Evolutionary conservation across 2,113 vertebrate species (phyloP).

Genomic region (Gambusia holbrooki): DNA sequence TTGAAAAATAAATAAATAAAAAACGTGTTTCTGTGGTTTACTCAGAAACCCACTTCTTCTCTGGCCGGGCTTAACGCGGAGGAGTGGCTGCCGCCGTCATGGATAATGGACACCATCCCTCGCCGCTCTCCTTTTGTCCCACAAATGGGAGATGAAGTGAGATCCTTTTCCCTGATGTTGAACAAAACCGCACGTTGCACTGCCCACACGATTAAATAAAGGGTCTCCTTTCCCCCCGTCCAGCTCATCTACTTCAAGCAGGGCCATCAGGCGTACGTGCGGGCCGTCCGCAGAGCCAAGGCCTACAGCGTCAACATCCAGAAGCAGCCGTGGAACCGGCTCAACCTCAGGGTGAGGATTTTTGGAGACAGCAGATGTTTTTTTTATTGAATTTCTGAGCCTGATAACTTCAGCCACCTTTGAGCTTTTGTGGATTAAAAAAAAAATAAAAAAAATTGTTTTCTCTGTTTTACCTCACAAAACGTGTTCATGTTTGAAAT

Average conservation of each 20-base stretch:
- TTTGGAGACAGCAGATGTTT: background rate
- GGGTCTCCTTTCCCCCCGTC: slow-evolving; percentile 18
- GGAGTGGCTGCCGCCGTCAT: slow-evolving; percentile 92
- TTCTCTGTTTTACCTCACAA: too few relatives aligned
- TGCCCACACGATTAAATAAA: background rate
- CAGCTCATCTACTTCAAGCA: slow-evolving; percentile 97
- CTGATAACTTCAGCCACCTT: too few relatives aligned
- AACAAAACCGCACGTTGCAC: background rate
- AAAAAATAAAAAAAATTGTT: too few relatives aligned
- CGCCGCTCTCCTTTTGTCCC: slow-evolving; percentile 94
- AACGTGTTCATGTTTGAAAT: too few relatives aligned
- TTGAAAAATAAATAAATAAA: background rate
- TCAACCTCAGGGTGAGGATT: slow-evolving; percentile 92
- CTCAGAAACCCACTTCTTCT: slow-evolving; percentile 86
- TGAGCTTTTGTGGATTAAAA: too few relatives aligned
- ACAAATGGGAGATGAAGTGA: slow-evolving; percentile 98
- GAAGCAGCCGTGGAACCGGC: slow-evolving; percentile 98
- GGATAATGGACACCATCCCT: slow-evolving; percentile 95
- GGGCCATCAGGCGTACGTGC: slow-evolving; percentile 97
- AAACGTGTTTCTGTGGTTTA: background rate
- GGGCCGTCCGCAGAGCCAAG: slow-evolving; percentile 93
- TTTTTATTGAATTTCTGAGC: too few relatives aligned
- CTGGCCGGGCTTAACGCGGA: slow-evolving; percentile 88
- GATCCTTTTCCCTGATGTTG: background rate
- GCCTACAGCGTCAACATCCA: slow-evolving; percentile 94